Conservation (phyloP, 1,140 invertebrate genomes). For the Brachionus paranguensis region DNA sequence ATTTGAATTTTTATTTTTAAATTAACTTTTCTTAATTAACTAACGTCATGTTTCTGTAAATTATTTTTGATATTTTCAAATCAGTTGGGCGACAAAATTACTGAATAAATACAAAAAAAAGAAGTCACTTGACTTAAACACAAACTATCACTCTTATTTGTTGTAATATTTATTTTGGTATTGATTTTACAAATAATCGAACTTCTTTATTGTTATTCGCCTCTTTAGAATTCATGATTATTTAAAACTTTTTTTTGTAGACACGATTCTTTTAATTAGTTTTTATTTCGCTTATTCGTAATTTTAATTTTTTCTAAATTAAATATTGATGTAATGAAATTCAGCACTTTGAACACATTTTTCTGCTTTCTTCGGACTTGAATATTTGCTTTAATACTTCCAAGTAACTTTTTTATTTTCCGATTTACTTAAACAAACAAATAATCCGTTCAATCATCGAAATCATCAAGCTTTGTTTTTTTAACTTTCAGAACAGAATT, state of each 20-base stretch:
- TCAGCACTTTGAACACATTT: neutral
- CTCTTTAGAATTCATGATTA: neutral
- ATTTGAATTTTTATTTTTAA: neutral
- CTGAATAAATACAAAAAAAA: neutral
- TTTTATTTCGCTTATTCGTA: neutral
- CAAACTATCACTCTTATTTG: neutral
- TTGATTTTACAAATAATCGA: neutral
- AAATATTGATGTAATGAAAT: conserved; percentile 3
- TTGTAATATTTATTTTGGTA: neutral
- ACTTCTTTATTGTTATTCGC: conserved; percentile 5
- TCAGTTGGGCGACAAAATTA: neutral
- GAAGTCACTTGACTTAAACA: neutral
- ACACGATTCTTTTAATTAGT: conserved; percentile 6
- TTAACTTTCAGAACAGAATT: neutral
- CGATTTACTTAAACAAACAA: neutral
- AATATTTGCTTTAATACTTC: neutral
- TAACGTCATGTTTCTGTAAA: neutral
- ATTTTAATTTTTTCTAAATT: neutral
- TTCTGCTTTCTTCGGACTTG: neutral
- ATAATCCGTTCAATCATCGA: neutral
- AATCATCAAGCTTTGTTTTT: too few relatives aligned
- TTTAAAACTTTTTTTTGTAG: neutral
- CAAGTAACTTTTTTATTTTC: neutral
- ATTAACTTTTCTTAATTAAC: neutral
- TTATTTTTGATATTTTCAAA: neutral